phyloP scores from a whole-genome alignment of 2,888 invertebrate genomes.

The Stenichneumon culpator region DNA sequence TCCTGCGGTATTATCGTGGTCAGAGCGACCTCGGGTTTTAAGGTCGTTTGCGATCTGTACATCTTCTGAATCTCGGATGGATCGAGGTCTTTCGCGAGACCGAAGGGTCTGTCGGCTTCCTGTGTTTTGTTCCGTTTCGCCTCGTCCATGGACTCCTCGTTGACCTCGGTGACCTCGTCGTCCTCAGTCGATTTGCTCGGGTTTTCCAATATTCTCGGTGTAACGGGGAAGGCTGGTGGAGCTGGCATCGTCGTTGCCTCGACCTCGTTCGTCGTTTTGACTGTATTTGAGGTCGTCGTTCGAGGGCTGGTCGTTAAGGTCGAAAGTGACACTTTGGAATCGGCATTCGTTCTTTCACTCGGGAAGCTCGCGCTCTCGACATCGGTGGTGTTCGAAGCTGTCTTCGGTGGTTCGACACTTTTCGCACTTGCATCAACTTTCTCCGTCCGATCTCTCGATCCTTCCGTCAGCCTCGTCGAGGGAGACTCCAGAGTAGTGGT shows the following conservation, averaged over 20 bases:
- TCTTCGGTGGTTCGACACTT: constrained; percentile 18
- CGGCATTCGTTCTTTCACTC: constrained; percentile 27
- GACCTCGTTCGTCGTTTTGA: constrained; percentile 61
- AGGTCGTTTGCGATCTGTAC: constrained; percentile 76
- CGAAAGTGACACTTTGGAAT: constrained; percentile 23
- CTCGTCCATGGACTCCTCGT: constrained; percentile 53
- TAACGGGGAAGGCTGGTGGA: constrained; percentile 76
- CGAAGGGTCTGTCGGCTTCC: constrained; percentile 71
- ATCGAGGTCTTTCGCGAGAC: constrained; percentile 75
- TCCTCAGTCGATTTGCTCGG: constrained; percentile 33
- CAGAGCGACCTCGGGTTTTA: constrained; percentile 60
- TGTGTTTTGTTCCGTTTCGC: constrained; percentile 54
- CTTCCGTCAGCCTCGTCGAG: background rate
- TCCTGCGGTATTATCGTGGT: constrained; percentile 63
- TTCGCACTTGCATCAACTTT: constrained; percentile 5
- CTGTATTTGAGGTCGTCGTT: constrained; percentile 60
- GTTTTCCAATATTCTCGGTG: constrained; percentile 72
- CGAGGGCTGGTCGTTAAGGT: constrained; percentile 54
- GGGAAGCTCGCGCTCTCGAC: background rate
- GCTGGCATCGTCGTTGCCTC: constrained; percentile 61
- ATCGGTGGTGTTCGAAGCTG: background rate
- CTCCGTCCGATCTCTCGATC: background rate
- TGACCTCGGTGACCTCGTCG: constrained; percentile 30
- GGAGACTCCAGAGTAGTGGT: constrained; percentile 40
- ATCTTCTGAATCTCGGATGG: constrained; percentile 83